phyloP scores from a whole-genome alignment of 2,888 invertebrate species.

The Eurytoma californica region DNA sequence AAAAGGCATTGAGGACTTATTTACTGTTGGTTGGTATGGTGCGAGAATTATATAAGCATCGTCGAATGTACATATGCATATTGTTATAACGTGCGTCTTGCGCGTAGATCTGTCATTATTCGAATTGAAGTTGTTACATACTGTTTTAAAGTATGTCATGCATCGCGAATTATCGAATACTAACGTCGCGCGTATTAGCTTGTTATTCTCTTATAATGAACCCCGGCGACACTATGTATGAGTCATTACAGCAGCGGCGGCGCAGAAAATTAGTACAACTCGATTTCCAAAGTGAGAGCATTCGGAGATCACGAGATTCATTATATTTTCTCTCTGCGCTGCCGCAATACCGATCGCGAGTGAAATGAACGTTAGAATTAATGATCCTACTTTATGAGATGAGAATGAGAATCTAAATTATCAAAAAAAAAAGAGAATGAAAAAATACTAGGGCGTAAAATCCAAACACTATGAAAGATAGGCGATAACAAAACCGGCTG shows the following conservation, averaged over 20 bases:
- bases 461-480: no score
- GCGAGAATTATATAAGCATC: constrained; percentile 46
- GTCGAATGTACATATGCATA: constrained; percentile 19
- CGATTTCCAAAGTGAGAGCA: background rate
- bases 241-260: constrained; percentile 22
- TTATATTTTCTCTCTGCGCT: no score
- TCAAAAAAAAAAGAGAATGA: no score
- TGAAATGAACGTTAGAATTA: no score
- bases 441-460: no score
- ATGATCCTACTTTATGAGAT: no score
- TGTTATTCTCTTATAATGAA: constrained; percentile 32
- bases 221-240: constrained; percentile 24
- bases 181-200: constrained; percentile 22
- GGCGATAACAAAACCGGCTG: background rate
- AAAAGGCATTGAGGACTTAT: constrained; percentile 58
- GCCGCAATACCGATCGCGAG: background rate
- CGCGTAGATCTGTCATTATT: background rate
- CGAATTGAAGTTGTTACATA: constrained; percentile 29
- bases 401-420: no score
- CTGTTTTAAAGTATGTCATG: constrained; percentile 33
- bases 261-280: constrained; percentile 24
- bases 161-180: constrained; percentile 36
- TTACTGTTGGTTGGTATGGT: constrained; percentile 45
- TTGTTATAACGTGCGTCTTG: background rate
- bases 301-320: no score